Base-by-base conservation (phyloP, 2,113 vertebrate species). In the Myiopsitta monachus region DNA sequence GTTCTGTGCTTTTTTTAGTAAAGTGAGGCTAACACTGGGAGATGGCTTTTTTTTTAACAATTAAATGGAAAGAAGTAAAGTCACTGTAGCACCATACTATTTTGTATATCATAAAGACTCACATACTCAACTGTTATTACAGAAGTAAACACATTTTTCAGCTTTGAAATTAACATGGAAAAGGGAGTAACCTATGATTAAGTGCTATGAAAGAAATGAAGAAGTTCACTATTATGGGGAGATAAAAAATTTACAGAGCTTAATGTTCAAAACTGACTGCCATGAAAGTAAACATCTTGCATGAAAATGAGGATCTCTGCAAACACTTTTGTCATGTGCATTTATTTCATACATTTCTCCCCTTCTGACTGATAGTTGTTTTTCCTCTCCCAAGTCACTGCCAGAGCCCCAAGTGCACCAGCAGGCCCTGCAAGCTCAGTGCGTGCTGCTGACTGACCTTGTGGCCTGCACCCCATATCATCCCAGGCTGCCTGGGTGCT, bases 91-190 rank as follows among this genome's bases (percentile, higher is more conserved):
- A 27, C 47, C 28, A 6, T 36, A 55, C 31, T 9, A 67, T 77
- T 87, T 89, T 18, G 55, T 61, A 47, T 55, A 92, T 79, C 33
- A 62, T n/a, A 75, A 66, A 14, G 24, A 68, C 62, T 90, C 52
- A 81, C 23, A 72, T 69, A 47, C 39, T 77, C 66, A 95, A 36
- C 36, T 59, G 26, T 39, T 3, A 1, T 61, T 82, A 86, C 38
- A 19, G 36, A 94, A 76, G 16, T 62, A 96, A 73, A 84, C 26
- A 72, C 41, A 88, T 80, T 93, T 94, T 94, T 92, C 38, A 73
- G 67, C 13, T 62, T 78, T 92, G 69, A 79, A 95, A 92, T 63
- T 30, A 88, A 77, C 49, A 85, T 26, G 31, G 23, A 36, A 95
- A 95, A 75, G 17, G 82, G 73, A 96, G 38, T 51, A 84, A 52